Percentiles rank a stretch among this genome's conserved stretches.
Conservation (phyloP, 1,140 invertebrate species). For the Amyelois transitella region DNA sequence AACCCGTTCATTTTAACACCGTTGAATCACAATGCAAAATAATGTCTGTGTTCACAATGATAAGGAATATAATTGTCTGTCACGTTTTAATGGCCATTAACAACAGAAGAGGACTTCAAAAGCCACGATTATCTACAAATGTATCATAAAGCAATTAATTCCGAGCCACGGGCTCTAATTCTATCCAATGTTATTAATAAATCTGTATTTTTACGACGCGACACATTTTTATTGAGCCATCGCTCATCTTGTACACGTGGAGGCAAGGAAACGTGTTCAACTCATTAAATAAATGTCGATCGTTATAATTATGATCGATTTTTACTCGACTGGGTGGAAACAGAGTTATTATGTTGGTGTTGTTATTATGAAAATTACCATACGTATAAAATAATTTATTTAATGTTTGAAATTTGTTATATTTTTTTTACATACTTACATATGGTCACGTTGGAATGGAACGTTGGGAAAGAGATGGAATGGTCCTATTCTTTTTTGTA, state of each 20-base stretch:
- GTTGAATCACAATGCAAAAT: neutral
- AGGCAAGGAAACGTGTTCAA: constrained; percentile 6
- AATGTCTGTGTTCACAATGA: neutral
- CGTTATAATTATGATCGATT: neutral
- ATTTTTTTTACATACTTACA: too few species aligned
- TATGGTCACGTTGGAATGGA: too few species aligned
- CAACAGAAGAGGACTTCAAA: constrained; percentile 8
- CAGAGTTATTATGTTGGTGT: too few species aligned
- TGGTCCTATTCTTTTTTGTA: too few species aligned
- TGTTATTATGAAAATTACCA: too few species aligned
- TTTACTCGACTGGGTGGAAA: too few species aligned
- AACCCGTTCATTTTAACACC: neutral
- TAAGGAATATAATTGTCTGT: neutral
- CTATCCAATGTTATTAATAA: constrained; percentile 33
- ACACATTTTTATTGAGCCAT: constrained; percentile 44
- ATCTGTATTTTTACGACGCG: constrained; percentile 33
- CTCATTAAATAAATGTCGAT: neutral
- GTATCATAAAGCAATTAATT: constrained; percentile 17
- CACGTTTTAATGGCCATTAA: neutral
- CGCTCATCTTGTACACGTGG: constrained; percentile 23
- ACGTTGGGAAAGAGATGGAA: too few species aligned
- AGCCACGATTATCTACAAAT: constrained; percentile 29
- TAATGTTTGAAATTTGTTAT: too few species aligned
- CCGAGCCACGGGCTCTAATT: constrained; percentile 25
- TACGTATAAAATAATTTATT: too few species aligned